Evolutionary conservation across 1,140 invertebrate genomes (phyloP).

Genomic region (Cyclargus thomasi): DNA sequence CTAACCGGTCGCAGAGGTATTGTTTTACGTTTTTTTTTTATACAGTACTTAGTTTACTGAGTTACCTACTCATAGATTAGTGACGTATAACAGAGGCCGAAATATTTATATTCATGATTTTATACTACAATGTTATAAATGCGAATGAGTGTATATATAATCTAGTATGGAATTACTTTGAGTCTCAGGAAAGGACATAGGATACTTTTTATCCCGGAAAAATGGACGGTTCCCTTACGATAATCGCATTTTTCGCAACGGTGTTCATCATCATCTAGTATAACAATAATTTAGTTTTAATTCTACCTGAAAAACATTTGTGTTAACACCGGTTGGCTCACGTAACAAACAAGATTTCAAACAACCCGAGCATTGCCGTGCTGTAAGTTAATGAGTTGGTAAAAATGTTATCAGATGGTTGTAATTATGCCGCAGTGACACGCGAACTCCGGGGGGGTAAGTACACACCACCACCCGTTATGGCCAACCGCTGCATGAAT

Average conservation of each 20-base stretch:
- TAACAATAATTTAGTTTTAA: background rate
- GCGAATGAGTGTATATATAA: too few species aligned
- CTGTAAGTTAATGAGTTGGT: constrained; percentile 53
- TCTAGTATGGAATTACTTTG: too few species aligned
- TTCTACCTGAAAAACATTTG: background rate
- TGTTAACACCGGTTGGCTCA: background rate
- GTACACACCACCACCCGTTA: constrained; percentile 54
- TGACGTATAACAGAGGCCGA: too few species aligned
- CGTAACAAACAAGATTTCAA: constrained; percentile 4
- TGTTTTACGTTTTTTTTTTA: background rate
- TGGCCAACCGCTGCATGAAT: constrained; percentile 58
- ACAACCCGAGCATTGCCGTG: background rate
- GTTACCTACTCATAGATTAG: too few species aligned
- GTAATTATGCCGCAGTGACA: constrained; percentile 53
- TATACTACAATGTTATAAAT: too few species aligned
- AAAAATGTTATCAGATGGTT: constrained; percentile 60
- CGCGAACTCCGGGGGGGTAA: constrained; percentile 26
- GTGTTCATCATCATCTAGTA: too few species aligned
- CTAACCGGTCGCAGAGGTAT: background rate
- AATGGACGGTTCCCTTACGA: too few species aligned
- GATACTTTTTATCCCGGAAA: too few species aligned
- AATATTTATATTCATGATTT: too few species aligned
- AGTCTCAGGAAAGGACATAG: too few species aligned
- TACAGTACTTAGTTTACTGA: background rate
- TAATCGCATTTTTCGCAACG: too few species aligned